Evolutionary conservation across 64 coral and sea anemone genomes (phyloP), one percentile per base, ranked within the genome.

Genomic region (Porites lutea): DNA sequence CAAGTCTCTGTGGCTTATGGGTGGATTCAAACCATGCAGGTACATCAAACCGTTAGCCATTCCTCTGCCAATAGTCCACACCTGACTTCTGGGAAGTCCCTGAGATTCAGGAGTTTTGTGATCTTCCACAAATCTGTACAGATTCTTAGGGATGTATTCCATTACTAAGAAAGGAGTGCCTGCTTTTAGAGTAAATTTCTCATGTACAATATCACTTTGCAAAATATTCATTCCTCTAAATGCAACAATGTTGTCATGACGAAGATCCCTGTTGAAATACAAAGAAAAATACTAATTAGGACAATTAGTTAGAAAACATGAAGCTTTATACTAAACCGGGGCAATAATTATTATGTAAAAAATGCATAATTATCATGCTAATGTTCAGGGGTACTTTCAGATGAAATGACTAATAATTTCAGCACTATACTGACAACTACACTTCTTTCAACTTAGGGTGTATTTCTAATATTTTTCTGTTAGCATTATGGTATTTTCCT

Each of bases 191-290:
- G 80, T 48, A 16, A 90, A 81, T 50, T 90, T 70, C 23, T 91
- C 64, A 82, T 82, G 87, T 15, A 52, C 14, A 43, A 93, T 87
- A 53, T 87, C 75, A 50, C 27, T 44, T 49, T 93, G 48, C 46
- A 96, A 48, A 59, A 72, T 79, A 66, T 80, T 92, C 88, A 93
- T 96, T 54, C 91, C 95, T 90, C 95, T 93, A 71, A 96, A 96
- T 48, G 95, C 95, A 57, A 96, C 91, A 88, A 96, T 96, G 75
- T 96, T 96, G 65, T 96, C 91, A 96, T 96, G 95, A 13, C 95
- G 81, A 65, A 96, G 86, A 82, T 96, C 95, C 74, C 95, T 96
- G 66, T 67, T 14, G 63, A 23, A 48, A 13, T 67, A 53, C 4
- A 64, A 37, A 50, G 44, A 82, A 71, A 14, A 48, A 18, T 8